Conservation (phyloP, 37 sponge, comb jelly and placozoan genomes). For the Ephydatia muelleri region DNA sequence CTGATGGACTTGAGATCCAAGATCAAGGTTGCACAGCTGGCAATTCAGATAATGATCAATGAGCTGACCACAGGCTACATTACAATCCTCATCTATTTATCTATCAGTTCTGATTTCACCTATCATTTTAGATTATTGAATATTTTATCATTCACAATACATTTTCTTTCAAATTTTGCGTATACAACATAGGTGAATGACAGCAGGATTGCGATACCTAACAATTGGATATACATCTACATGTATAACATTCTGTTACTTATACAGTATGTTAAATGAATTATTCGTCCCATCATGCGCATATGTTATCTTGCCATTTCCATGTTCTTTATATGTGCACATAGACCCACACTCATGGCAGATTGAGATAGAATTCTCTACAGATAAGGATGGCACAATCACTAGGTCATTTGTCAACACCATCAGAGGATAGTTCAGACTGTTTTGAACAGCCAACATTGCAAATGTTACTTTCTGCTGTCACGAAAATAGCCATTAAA, state of each 20-base stretch:
- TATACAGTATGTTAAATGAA: background rate
- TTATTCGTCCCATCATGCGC: background rate
- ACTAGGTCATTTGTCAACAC: background rate
- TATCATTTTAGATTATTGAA: background rate
- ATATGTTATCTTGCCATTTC: background rate
- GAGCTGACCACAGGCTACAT: background rate
- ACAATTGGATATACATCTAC: background rate
- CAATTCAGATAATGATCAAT: background rate
- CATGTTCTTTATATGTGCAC: background rate
- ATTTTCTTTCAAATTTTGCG: background rate
- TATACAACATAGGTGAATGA: background rate
- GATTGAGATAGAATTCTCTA: background rate
- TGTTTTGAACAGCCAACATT: background rate
- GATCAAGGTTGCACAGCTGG: background rate
- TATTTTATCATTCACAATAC: background rate
- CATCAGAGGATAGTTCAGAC: background rate
- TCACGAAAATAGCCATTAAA: background rate
- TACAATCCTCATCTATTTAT: background rate
- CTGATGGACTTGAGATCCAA: background rate
- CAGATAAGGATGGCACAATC: background rate
- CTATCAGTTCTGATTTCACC: no score
- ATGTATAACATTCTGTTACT: background rate
- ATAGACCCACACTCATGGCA: background rate
- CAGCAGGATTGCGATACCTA: background rate
- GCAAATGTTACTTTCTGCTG: no score